Evolutionary conservation across 2,888 invertebrate species (phyloP).

Genomic region (Pasiphila rectangulata): DNA sequence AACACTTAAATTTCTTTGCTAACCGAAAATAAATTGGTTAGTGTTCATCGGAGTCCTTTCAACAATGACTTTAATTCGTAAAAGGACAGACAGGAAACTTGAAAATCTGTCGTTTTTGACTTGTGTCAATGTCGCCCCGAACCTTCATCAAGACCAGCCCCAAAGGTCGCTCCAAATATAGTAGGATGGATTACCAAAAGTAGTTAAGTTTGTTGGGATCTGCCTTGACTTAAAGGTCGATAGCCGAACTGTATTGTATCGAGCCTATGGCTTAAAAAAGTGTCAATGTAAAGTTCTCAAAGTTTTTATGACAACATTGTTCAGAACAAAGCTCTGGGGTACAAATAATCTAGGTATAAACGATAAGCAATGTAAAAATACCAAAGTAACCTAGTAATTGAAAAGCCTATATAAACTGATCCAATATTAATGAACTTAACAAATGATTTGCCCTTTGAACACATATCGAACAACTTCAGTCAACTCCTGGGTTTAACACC

Average conservation of each 20-base stretch:
- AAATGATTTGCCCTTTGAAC: too few relatives aligned
- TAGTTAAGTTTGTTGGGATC: constrained; percentile 38
- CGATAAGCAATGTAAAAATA: too few relatives aligned
- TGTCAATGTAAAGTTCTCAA: background rate
- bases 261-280: constrained; percentile 4
- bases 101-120: constrained; percentile 18
- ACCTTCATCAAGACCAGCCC: constrained; percentile 45
- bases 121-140: constrained; percentile 33
- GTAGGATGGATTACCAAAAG: constrained; percentile 55
- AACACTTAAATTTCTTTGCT: too few relatives aligned
- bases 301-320: too few relatives aligned
- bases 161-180: constrained; percentile 61
- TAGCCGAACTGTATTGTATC: constrained; percentile 16
- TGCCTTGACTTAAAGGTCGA: constrained; percentile 50
- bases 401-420: too few relatives aligned
- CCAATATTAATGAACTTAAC: too few relatives aligned
- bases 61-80: constrained; percentile 3
- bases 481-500: too few relatives aligned
- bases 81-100: constrained; percentile 32
- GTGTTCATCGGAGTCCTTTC: background rate
- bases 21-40: too few relatives aligned
- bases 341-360: too few relatives aligned
- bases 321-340: too few relatives aligned
- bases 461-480: too few relatives aligned
- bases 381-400: too few relatives aligned